A percentile compares a stretch with the other conserved stretches of the same genome.
phyloP scores from a whole-genome alignment of 2,797 vertebrate genomes.

The Dicrostonyx torquatus region DNA sequence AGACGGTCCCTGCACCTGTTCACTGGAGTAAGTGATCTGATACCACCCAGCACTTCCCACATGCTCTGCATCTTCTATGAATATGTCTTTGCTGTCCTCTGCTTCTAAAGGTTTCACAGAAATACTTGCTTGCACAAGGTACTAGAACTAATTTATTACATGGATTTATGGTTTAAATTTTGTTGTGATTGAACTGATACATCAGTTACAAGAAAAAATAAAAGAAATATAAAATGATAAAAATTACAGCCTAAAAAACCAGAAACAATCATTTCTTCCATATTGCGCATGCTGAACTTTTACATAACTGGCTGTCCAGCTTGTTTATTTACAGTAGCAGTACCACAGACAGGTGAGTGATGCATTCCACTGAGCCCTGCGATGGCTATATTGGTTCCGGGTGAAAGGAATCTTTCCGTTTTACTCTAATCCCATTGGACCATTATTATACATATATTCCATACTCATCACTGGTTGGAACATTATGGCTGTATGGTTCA shows the following conservation, averaged over 20 bases:
- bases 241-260: background rate
- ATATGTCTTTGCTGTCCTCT: background rate
- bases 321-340: background rate
- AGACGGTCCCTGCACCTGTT: background rate
- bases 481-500: background rate
- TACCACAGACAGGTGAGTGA: background rate
- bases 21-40: background rate
- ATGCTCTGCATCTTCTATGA: background rate
- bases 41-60: rapidly evolving
- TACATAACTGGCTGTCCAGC: background rate
- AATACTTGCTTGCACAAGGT: background rate
- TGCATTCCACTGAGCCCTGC: rapidly evolving
- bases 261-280: background rate
- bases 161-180: background rate
- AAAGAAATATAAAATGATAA: background rate
- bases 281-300: background rate
- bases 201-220: background rate
- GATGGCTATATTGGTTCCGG: background rate
- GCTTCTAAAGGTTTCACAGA: background rate
- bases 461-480: background rate
- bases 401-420: background rate
- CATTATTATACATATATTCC: too few species aligned
- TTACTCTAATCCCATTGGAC: background rate
- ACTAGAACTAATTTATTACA: background rate
- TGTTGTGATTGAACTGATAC: background rate